Evolutionary conservation across 1,140 invertebrate genomes (phyloP), one percentile per base, ranked within the genome.

Genomic region (Drosophila kikkawai): DNA sequence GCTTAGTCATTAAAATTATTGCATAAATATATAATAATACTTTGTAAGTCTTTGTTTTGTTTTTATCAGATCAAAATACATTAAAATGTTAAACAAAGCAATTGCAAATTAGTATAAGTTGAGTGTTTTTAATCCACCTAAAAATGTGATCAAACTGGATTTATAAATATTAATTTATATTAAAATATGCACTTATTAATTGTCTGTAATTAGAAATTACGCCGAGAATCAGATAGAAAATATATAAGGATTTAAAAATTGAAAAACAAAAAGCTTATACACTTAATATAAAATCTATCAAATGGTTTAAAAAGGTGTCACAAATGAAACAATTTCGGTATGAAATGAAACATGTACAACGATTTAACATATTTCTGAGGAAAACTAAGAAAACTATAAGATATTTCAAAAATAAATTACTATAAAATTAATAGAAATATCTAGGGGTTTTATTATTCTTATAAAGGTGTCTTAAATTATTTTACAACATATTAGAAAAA

Each of bases 141-240:
- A 51, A 55, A 37, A 37, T 22, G 7, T 37, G 17, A 22, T 22
- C 17, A 37, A 55, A 55, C 34, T 55, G 51, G 51, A 4, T 37
- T 50, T 50, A n/a, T 29, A 48, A 7, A 2, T 15, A 9, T 2
- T 8, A 26, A 26, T 7, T 4, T 17, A 7, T 0, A 36, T 19
- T 1, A 15, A 19, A 19, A 36, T 13, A 53, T 1, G 8, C 12
- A 36, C 11, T 36, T 19, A 19, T 36, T 4, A 29, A 50, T 47
- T 47, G 19, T n/a, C 4, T 48, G 0, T 26, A 8, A 26, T 15
- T 3, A 15, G 12, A 26, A 48, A 48, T 15, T 4, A 15, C 9
- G 13, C 2, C 19, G 7, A 36, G 1, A 13, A 19, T 13, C 17
- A 36, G 3, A 3, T 0, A 1, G 12, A 11, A 17, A 19, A 36